Evolutionary conservation across 2,113 vertebrate genomes (phyloP).

Genomic region (Chloroceryle aenea): DNA sequence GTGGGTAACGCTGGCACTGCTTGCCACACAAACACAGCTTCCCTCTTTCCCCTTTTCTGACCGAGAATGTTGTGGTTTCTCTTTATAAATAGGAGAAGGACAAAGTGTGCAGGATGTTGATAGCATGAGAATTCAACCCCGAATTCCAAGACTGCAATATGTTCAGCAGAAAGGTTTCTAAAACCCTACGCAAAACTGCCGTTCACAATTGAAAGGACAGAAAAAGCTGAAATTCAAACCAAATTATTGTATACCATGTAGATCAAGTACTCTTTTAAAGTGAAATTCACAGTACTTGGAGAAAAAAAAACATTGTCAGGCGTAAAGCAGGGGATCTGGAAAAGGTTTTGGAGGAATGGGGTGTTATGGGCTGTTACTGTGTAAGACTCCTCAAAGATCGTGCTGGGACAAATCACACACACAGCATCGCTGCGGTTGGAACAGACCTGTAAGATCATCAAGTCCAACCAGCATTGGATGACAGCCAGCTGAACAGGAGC

Average conservation of each 20-base stretch:
- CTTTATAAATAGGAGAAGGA: background rate
- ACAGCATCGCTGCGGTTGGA: no score
- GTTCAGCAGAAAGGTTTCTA: background rate
- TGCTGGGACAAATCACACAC: background rate
- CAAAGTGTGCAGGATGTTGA: background rate
- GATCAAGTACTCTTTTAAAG: background rate
- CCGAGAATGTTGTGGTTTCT: background rate
- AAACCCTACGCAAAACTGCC: background rate
- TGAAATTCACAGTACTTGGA: background rate
- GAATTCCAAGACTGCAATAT: background rate
- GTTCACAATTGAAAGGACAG: background rate
- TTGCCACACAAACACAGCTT: background rate
- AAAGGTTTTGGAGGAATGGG: background rate
- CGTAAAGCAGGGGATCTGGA: no score
- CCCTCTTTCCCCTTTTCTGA: background rate
- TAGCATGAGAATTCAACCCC: background rate
- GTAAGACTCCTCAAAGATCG: background rate
- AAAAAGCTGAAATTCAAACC: background rate
- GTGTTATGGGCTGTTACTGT: accelerated
- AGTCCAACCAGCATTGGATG: no score
- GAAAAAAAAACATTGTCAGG: background rate
- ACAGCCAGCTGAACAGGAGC: no score
- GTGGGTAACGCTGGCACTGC: background rate
- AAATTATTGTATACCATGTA: background rate
- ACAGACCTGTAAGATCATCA: no score